Conservation (phyloP, 2,888 invertebrate genomes). For the Rhimphoctona megacephalus region DNA sequence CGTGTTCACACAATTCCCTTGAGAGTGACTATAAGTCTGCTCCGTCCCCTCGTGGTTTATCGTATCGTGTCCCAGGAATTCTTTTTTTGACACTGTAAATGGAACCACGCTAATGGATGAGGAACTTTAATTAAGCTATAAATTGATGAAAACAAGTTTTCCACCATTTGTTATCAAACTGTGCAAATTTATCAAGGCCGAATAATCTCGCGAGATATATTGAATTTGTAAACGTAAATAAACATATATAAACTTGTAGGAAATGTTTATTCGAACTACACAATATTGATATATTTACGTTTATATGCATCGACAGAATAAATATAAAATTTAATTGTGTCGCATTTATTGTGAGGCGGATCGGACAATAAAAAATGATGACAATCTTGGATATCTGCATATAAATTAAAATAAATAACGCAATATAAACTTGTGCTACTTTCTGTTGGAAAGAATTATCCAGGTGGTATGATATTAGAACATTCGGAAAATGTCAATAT, state of each 20-base stretch:
- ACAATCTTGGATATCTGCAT: not conserved
- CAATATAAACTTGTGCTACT: not conserved
- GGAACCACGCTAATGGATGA: constrained; percentile 63
- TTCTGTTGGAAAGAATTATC: not conserved
- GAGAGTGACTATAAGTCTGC: constrained; percentile 26
- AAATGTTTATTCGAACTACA: not conserved
- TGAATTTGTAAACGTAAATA: not conserved
- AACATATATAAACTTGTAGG: not conserved
- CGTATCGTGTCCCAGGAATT: constrained; percentile 29
- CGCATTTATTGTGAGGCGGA: not conserved
- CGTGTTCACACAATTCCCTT: constrained; percentile 46
- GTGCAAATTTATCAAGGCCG: constrained; percentile 53
- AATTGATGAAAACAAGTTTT: constrained; percentile 67
- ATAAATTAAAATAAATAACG: not conserved
- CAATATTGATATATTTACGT: not conserved
- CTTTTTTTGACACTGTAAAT: constrained; percentile 61
- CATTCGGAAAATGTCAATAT: not conserved
- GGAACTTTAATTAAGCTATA: constrained; percentile 72
- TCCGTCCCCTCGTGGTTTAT: not conserved
- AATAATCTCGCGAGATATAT: constrained; percentile 32
- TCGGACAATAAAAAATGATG: not conserved
- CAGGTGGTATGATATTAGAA: not conserved
- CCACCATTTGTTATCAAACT: constrained; percentile 67
- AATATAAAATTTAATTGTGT: not conserved
- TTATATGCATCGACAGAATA: not conserved